Conservation (phyloP, 1,140 invertebrate species). For the Lerema accius region DNA sequence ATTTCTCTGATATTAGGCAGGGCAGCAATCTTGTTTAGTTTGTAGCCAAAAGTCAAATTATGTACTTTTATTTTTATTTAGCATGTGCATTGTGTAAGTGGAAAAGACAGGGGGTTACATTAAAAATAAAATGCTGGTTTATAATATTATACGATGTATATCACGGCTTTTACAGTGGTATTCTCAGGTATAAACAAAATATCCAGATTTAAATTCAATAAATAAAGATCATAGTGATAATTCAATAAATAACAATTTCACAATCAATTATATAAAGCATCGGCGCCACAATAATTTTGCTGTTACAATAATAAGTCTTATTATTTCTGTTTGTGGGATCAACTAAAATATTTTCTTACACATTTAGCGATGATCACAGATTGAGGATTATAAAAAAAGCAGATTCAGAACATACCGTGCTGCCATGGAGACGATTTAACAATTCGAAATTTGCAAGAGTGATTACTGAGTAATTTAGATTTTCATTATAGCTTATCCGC, state of each 20-base stretch:
- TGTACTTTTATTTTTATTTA: no score
- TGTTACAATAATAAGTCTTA: constrained; percentile 57
- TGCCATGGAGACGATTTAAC: constrained; percentile 79
- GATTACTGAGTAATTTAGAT: constrained; percentile 80
- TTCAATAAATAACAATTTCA: constrained; percentile 80
- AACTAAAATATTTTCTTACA: constrained; percentile 75
- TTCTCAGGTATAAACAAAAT: constrained; percentile 79
- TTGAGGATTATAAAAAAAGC: constrained; percentile 81
- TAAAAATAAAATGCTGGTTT: constrained; percentile 70
- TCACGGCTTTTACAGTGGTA: constrained; percentile 81
- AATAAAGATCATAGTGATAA: constrained; percentile 76
- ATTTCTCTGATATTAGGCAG: no score
- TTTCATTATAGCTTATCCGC: constrained; percentile 77
- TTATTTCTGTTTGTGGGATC: constrained; percentile 61
- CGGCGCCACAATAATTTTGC: constrained; percentile 71
- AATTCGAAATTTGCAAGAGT: constrained; percentile 78
- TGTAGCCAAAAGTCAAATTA: no score
- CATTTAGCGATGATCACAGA: constrained; percentile 81
- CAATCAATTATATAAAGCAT: constrained; percentile 72
- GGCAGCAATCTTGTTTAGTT: no score
- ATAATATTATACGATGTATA: constrained; percentile 81
- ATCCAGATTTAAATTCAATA: constrained; percentile 76
- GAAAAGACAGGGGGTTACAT: background rate
- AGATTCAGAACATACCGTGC: constrained; percentile 80
- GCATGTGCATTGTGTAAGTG: no score